Evolutionary conservation across 2,797 vertebrate species (phyloP).

Genomic region (Fringilla coelebs): DNA sequence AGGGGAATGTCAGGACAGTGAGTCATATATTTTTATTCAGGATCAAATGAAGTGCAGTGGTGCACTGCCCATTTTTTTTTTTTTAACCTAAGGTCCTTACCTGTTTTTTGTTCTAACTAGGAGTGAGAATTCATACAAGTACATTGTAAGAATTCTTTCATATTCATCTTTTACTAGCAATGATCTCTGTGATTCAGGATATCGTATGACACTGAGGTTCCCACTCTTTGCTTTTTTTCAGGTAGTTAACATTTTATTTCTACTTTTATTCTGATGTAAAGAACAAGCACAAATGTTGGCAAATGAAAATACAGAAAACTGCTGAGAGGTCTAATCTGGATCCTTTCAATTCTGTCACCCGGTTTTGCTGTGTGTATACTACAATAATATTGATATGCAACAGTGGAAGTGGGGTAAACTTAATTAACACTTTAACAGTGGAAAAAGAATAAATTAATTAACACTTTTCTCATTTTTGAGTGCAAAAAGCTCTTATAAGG

Average conservation of each 20-base stretch:
- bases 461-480: neutral
- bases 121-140: neutral
- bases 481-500: neutral
- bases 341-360: neutral
- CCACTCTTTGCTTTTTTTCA: neutral
- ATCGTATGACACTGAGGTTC: neutral
- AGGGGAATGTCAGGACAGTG: neutral
- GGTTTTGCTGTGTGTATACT: neutral
- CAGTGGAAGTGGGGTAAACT: neutral
- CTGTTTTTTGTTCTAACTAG: neutral
- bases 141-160: neutral
- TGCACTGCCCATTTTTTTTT: fast-evolving
- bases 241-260: neutral
- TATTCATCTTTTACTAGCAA: neutral
- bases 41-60: neutral
- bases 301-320: neutral
- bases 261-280: neutral
- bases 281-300: neutral
- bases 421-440: neutral
- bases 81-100: neutral
- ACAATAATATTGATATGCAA: neutral
- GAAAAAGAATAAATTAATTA: neutral
- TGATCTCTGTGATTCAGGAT: neutral
- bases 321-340: neutral
- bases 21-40: neutral